These are phyloP conservation scores for Drosophila kepulauana DNA, from an alignment of 1,140 invertebrate species.

Conservation along the genomic window DNA sequence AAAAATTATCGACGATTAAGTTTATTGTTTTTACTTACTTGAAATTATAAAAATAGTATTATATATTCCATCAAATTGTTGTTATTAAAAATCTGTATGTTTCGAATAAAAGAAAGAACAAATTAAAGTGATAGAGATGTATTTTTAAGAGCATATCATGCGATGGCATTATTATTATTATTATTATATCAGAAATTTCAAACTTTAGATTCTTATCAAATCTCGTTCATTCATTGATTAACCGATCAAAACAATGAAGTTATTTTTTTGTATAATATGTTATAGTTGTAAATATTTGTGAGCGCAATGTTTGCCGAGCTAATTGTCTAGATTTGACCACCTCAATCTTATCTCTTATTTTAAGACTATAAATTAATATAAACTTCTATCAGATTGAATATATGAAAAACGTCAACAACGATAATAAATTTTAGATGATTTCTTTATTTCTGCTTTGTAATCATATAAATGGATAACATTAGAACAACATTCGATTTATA, in stretches of 20 bases:
- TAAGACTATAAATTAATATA: constrained; percentile 1
- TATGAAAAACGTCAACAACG: constrained; percentile 2
- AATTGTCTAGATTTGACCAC: background rate
- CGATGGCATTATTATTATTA: too few species aligned
- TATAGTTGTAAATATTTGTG: background rate
- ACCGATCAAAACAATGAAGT: background rate
- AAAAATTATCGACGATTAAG: too few species aligned
- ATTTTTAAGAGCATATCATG: too few species aligned
- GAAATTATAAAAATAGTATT: too few species aligned
- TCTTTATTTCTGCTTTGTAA: background rate
- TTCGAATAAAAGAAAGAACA: too few species aligned
- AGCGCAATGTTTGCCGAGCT: too few species aligned
- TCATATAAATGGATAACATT: background rate
- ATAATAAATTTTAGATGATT: constrained; percentile 4
- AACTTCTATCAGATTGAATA: constrained; percentile 5
- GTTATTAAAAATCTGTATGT: too few species aligned
- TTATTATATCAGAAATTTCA: too few species aligned
- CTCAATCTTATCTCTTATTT: constrained; percentile 8
- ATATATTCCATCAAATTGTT: too few species aligned
- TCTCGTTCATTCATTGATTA: background rate
- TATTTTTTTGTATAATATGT: background rate
- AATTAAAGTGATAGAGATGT: too few species aligned
- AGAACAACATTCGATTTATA: background rate
- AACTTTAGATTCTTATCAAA: too few species aligned
- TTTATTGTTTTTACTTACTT: too few species aligned